Evolutionary conservation across 1,140 invertebrate species (phyloP), one percentile per base, ranked within the genome.

Genomic region (Caenorhabditis briggsae): DNA sequence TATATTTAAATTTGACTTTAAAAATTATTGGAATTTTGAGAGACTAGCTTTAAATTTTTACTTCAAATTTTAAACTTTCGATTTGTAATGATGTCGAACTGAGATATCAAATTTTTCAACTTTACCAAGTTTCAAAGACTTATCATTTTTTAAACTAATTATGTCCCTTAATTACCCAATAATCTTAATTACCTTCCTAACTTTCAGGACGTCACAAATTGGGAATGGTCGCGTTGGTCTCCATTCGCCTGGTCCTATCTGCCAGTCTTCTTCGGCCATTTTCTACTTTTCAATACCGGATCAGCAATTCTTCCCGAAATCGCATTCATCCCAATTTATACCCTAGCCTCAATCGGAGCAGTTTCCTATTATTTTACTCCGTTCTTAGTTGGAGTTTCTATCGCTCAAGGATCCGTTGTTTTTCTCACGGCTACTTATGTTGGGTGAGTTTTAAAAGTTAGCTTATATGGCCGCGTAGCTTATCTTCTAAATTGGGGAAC

Each of bases 211-310:
- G 89, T 90, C 55, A 87, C 88, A 11, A 91, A 92, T 82, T 92
- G 92, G 92, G 91, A 92, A 86, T 92, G 91, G 91, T 86, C 64
- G 23, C 46, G 89, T 14, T 92, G 91, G 91, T 55, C 85, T 18
- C 91, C 91, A 12, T 88, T 74, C 56, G 92, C 92, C 0, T 53
- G 89, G 1, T 55, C 61, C 5, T 89, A 89, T 61, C 43, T 92
- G 12, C 91, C 91, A 18, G 87, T 87, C 59, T 87, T 91, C 18
- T 18, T 90, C 0, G 70, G 61, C 0, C 90, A 92, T 82, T 88
- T 89, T 16, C 6, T 91, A 0, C n/a, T 92, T 9, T 92, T 92
- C 84, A 92, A 92, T 87, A n/a, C 91, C 18, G 65, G 74, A 9
- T 82, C 74, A 8, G 41, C 56, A 12, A 12, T 82, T 20, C 85